Evolutionary conservation across 2,888 invertebrate genomes (phyloP), one percentile per base, ranked within the genome.

Genomic region (Mythimna pallens): DNA sequence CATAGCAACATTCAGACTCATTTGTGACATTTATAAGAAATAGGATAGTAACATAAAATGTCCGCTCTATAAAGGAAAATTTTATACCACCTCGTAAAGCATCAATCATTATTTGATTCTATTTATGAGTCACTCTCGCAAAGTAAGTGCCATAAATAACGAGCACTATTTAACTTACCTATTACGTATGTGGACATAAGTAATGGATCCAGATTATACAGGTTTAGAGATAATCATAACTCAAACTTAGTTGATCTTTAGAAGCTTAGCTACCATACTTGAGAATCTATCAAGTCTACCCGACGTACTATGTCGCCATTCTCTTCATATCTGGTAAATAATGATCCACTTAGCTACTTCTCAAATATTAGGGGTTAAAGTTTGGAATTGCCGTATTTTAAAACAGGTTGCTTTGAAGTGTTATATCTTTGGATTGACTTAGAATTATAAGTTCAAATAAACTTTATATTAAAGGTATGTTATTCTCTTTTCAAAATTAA

Each of bases 181-280:
- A 64, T 14, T 50, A 52, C 14, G 20, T 25, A 36, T 68, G 22
- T 52, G 1, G 5, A 50, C 47, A 34, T 63, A 20, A 36, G 50
- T 68, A 20, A 52, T 63, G 7, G 36, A 14, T 25, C n/a, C 52
- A 64, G 68, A 68, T 68, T 68, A n/a, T 4, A n/a, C n/a, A 64
- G 52, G 14, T 52, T 64, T n/a, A 64, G 25, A 52, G 64, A 25
- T 68, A 36, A 63, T 68, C n/a, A 52, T 40, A 54, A 40, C 25
- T 54, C 40, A 54, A 52, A 25, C 22, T 25, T n/a, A 64, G 36
- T 40, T 25, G 25, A 67, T 62, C 47, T 62, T 67, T 22, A n/a
- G 62, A 67, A 50, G 40, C 40, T 36, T 61, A 61, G 17, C 43
- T 59, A 59, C 43, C 2, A 34, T 47, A 22, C 22, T 61, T 67